Conservation (phyloP, 2,888 invertebrate genomes). For the Sacculina carcini region DNA sequence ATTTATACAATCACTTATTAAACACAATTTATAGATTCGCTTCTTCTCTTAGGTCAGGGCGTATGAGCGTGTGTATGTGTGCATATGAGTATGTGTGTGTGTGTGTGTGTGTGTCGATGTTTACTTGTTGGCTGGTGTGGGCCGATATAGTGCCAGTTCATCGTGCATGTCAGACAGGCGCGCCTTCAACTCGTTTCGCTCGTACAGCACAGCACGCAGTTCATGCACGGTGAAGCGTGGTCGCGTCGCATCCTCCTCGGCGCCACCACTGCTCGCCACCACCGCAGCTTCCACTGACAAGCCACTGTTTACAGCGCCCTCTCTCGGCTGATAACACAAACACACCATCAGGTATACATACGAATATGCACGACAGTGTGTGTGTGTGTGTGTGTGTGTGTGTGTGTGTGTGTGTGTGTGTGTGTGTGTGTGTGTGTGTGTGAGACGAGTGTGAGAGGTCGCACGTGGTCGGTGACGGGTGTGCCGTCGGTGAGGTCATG, state of each 20-base stretch:
- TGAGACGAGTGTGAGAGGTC: not conserved
- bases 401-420: too few relatives aligned
- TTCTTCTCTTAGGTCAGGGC: too few relatives aligned
- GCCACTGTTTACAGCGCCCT: too few relatives aligned
- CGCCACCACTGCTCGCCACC: slow-evolving; percentile 18
- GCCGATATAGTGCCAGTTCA: slow-evolving; percentile 47
- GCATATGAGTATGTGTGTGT: too few relatives aligned
- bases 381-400: not conserved
- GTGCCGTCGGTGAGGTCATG: slow-evolving; percentile 44
- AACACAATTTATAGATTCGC: too few relatives aligned
- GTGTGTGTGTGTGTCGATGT: not conserved
- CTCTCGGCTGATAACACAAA: too few relatives aligned
- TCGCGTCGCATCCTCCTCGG: slow-evolving; percentile 40
- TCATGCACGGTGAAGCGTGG: slow-evolving; percentile 62
- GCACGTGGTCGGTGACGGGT: not conserved
- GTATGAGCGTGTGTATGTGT: not conserved
- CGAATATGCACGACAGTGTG: too few relatives aligned
- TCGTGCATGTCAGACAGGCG: slow-evolving; percentile 77
- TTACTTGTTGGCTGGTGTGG: slow-evolving; percentile 24
- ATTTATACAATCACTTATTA: too few relatives aligned
- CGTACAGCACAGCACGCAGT: slow-evolving; percentile 57
- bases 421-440: too few relatives aligned
- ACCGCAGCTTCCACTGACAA: not conserved
- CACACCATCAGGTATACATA: too few relatives aligned
- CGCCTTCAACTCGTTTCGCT: slow-evolving; percentile 79